Percentiles rank a stretch among this genome's conserved stretches.
Conservation (phyloP, 2,797 vertebrate genomes). For the Artibeus jamaicensis region DNA sequence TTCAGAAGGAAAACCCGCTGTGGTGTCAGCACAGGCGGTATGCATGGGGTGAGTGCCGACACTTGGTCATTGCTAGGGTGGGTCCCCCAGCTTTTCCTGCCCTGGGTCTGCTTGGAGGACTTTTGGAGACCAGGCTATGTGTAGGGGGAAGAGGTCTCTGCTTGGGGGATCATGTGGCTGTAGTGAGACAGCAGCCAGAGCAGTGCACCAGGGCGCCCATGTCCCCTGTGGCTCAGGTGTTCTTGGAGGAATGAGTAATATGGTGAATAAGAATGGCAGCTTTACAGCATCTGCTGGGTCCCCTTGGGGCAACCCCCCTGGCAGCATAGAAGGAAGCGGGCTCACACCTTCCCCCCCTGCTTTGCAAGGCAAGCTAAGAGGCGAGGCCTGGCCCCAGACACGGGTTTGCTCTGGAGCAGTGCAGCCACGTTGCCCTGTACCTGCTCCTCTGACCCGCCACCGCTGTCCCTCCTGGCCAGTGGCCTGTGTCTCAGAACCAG, state of each 20-base stretch:
- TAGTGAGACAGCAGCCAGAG: too few species aligned
- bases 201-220: rapidly evolving
- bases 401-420: rapidly evolving
- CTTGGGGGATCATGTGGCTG: not conserved
- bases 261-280: not conserved
- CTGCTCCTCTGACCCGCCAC: not conserved
- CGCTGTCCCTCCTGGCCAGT: not conserved
- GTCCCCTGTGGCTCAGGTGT: not conserved
- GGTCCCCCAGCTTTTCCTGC: not conserved
- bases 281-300: not conserved
- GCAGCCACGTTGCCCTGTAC: not conserved
- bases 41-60: not conserved
- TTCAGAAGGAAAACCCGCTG: not conserved
- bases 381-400: rapidly evolving
- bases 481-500: not conserved
- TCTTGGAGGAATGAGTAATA: not conserved
- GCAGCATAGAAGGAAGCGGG: not conserved
- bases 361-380: not conserved
- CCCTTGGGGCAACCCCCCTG: not conserved
- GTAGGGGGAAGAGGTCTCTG: rapidly evolving
- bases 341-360: not conserved
- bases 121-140: not conserved
- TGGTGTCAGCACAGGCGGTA: not conserved
- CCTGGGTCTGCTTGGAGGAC: not conserved
- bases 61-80: not conserved